Percentiles rank a stretch among this genome's conserved stretches.
phyloP scores from a whole-genome alignment of 2,113 vertebrate genomes.

The Clinocottus analis region DNA sequence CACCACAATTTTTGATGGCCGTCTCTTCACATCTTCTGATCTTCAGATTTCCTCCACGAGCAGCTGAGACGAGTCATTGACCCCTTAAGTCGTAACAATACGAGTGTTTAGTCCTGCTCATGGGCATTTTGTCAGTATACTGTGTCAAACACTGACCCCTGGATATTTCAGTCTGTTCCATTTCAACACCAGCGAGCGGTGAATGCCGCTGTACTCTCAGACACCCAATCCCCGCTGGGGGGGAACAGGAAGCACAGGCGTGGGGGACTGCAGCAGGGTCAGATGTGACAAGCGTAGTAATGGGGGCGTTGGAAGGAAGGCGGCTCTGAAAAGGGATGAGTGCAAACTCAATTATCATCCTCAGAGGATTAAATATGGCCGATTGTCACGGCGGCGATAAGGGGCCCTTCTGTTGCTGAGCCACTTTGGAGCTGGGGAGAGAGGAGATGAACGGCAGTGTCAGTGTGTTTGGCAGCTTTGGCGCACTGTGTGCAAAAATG shows the following conservation, averaged over 20 bases:
- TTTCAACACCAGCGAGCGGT: slow-evolving; percentile 13
- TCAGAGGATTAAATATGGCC: slow-evolving; percentile 77
- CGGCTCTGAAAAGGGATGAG: slow-evolving; percentile 61
- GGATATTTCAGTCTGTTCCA: slow-evolving; percentile 37
- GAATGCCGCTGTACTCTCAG: slow-evolving; percentile 22
- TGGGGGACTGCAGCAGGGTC: slow-evolving; percentile 53
- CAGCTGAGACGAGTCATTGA: slow-evolving; percentile 22
- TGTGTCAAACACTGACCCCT: slow-evolving; percentile 43
- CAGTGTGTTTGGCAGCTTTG: slow-evolving; percentile 46
- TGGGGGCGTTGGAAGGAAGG: slow-evolving; percentile 48
- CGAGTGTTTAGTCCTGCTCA: slow-evolving; percentile 5
- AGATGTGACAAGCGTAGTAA: slow-evolving; percentile 74
- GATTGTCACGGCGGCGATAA: slow-evolving; percentile 69
- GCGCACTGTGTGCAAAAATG: slow-evolving; percentile 3
- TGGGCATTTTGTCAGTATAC: slow-evolving; percentile 7
- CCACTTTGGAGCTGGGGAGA: slow-evolving; percentile 39
- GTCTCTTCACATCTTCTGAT: slow-evolving; percentile 16
- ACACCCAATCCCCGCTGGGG: slow-evolving; percentile 35
- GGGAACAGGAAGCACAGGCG: slow-evolving; percentile 8
- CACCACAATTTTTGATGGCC: background rate
- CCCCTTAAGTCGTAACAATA: slow-evolving; percentile 17
- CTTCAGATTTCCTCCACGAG: slow-evolving; percentile 4
- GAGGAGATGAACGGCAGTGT: slow-evolving; percentile 44
- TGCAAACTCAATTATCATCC: slow-evolving; percentile 78
- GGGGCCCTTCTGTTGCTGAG: slow-evolving; percentile 51